Evolutionary conservation across 2,113 vertebrate genomes (phyloP).

Genomic region (Clinocottus analis): DNA sequence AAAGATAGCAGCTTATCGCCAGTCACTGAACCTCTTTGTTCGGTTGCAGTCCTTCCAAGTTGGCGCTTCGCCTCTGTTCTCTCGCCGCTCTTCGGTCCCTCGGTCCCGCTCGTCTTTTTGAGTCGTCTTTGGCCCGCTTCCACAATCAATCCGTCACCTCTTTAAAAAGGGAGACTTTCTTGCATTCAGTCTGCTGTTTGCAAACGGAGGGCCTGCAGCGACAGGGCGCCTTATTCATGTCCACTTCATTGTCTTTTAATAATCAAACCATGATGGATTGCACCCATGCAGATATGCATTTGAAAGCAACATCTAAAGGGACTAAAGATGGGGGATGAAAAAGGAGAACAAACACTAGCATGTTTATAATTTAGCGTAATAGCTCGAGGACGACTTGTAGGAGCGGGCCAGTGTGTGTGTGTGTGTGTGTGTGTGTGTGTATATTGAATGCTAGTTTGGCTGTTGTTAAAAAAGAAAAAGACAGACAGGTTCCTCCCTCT

Average conservation of each 20-base stretch:
- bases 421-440: conserved; percentile 18
- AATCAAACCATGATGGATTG: conserved; percentile 80
- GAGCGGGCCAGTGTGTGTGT: conserved; percentile 18
- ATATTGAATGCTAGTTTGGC: conserved; percentile 48
- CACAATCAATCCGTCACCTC: conserved; percentile 77
- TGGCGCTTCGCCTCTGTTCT: conserved; percentile 52
- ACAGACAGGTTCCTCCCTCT: conserved; percentile 52
- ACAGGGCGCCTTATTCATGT: conserved; percentile 78
- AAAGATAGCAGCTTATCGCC: conserved; percentile 71
- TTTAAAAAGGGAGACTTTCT: conserved; percentile 63
- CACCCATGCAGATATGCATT: conserved; percentile 60
- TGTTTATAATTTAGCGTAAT: conserved; percentile 33
- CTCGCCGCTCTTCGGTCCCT: conserved; percentile 46
- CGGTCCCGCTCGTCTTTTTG: conserved; percentile 46
- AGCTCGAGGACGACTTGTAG: conserved; percentile 23
- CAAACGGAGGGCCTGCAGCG: conserved; percentile 62
- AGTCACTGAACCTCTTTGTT: conserved; percentile 64
- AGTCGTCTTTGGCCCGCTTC: conserved; percentile 64
- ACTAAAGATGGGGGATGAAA: conserved; percentile 24
- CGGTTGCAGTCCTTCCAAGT: conserved; percentile 53
- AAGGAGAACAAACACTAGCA: conserved; percentile 43
- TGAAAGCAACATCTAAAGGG: conserved; percentile 54
- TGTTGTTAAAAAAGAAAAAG: conserved; percentile 34
- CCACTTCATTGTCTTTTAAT: conserved; percentile 76
- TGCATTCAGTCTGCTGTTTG: conserved; percentile 65